Evolutionary conservation across 2,888 invertebrate genomes (phyloP), one percentile per base, ranked within the genome.

Genomic region (Neelides folsomi): DNA sequence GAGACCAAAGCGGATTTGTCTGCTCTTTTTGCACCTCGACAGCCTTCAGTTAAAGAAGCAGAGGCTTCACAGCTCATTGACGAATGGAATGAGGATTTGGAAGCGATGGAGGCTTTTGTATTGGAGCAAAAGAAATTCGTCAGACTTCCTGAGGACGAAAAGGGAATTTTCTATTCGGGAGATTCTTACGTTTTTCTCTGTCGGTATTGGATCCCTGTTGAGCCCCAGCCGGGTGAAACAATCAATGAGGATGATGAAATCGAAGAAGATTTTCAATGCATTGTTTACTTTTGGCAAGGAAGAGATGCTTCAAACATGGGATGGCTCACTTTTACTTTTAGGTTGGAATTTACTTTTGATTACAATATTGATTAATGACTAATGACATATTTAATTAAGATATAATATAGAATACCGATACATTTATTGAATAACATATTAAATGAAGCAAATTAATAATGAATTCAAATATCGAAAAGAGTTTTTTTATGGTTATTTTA

Each of bases 211-310:
- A 79, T 92, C 66, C 81, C 83, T 0, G 74, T 75, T 2, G 81
- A 81, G 65, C 76, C 76, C n/a, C 66, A 63, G 8, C 58, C 55
- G 37, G 59, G 54, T n/a, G 60, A 53, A 39, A 51, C 36, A 6
- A 72, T 70, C 1, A 78, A 79, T 50, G 79, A 78, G 18, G 78
- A 76, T 15, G 71, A 70, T 12, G 67, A 68, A 34, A 52, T 73
- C 10, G 81, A 81, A 66, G 80, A 81, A 63, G 83, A 84, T 67
- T 86, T 83, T 67, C 87, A 89, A 68, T 94, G 93, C 74, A 88
- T 94, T 45, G 95, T 97, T n/a, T 98, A 98, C 73, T 99, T 99
- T 75, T 98, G 98, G 98, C 98, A 99, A 73, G 97, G 97, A 0
- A 76, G 87, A 48, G 86, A 92, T 68, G 97, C 97, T 2, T 83